Evolutionary conservation across 2,113 vertebrate species (phyloP).

Genomic region (Natator depressus): DNA sequence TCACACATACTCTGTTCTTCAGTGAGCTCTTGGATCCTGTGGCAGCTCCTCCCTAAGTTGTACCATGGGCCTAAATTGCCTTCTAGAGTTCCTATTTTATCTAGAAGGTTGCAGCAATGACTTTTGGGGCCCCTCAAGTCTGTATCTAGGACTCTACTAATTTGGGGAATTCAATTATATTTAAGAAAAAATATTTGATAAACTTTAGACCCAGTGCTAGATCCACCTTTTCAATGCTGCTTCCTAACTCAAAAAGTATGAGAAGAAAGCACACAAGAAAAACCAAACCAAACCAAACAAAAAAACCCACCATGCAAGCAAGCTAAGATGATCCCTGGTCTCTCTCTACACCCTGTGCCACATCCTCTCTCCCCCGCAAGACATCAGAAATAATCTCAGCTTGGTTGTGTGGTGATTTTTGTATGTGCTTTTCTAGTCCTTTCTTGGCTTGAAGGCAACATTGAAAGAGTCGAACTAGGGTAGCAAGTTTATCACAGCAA

Average conservation of each 20-base stretch:
- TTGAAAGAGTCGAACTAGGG: not conserved
- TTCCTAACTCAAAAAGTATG: no score
- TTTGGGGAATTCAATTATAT: not conserved
- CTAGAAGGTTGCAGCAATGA: not conserved
- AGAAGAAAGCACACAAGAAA: no score
- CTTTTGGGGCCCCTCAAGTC: not conserved
- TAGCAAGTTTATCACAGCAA: not conserved
- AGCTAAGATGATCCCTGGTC: no score
- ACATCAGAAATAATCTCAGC: not conserved
- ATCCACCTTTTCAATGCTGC: no score
- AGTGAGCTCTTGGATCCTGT: not conserved
- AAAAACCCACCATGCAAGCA: no score
- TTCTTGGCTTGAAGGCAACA: not conserved
- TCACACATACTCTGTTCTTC: not conserved
- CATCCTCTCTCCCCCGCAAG: no score
- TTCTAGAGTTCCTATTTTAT: not conserved
- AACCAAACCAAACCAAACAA: no score
- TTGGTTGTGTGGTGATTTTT: not conserved
- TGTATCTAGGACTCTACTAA: not conserved
- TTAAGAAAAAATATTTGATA: no score
- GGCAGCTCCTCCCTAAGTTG: not conserved
- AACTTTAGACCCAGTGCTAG: no score
- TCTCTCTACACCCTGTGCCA: no score
- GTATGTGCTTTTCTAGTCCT: fast-evolving
- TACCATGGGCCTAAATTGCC: not conserved